Base-by-base conservation (phyloP, 2,797 vertebrate species). In the Percopsis omiscomaycus region DNA sequence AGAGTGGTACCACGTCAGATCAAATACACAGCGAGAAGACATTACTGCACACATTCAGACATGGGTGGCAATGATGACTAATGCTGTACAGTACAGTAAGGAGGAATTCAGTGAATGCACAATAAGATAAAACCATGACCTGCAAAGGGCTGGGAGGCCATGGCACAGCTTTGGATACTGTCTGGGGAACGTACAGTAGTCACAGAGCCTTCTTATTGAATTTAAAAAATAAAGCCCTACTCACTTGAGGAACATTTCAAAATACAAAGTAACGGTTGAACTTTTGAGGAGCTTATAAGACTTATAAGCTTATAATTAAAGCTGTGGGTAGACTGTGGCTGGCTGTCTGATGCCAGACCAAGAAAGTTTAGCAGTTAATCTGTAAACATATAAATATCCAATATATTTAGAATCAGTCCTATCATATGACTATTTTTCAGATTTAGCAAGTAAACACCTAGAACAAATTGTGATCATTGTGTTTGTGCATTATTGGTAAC, bases 21-120 rank as follows among this genome's bases (percentile, higher is more conserved):
- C 15, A 60, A 58, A 66, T 52, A 71, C 16, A 14, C 56, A 5
- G 8, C 32, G 9, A 6, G 32, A 6, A 37, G 32, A 37, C 32
- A 37, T 37, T 37, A 37, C 32, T 9, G 9, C 32, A 2, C 32
- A 37, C 32, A 9, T 37, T 37, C 32, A 37, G 32, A 5, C 32
- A 37, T 37, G 32, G 5, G 1, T 8, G 9, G 5, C 9, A 37
- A 37, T 37, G 32, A 2, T 37, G 32, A 37, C 3, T 37, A 8
- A 1, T 37, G 32, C 9, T 8, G 32, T 37, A 37, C 32, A 37
- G 32, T 6, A 37, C 32, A 1, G 32, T 37, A 9, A 8, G 6
- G 32, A 37, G 32, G 9, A 6, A 73, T 22, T 44, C 22, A 8
- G 29, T 8, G 37, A 16, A 56, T 56, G 6, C n/a, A 6, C 8